Evolutionary conservation across 2,797 vertebrate genomes (phyloP), one percentile per base, ranked within the genome.

Genomic region (Gastrophryne carolinensis): DNA sequence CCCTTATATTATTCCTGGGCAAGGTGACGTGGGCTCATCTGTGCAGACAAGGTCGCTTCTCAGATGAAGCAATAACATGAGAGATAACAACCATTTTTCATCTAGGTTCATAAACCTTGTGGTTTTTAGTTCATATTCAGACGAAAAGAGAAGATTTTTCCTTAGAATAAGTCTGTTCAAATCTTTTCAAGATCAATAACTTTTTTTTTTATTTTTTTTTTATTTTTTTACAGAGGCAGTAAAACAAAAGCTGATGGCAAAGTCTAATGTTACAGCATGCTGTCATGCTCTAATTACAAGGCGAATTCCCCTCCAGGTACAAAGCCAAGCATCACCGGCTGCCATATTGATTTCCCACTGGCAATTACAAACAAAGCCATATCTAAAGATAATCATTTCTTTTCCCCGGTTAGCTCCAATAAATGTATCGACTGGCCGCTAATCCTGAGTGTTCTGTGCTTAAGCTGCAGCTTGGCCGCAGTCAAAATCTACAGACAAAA

Each of bases 291-390:
- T 60, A 37, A 34, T 60, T 34, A 60, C 57, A 37, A 2, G n/a
- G 32, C 17, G 29, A 10, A 34, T 30, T 56, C 53, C 52, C 53
- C 27, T 56, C 13, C 26, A 15, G 29, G 7, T 56, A 15, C 10
- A 7, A 30, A 34, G 57, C 29, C 32, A 24, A 12, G 57, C 29
- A 35, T 21, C 57, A 60, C 8, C 21, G 57, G 32, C n/a, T 32
- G 29, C 57, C 17, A 60, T 60, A 60, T 60, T 30, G 53, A 56
- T 56, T 56, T 56, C 53, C 53, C 53, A 56, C 7, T 56, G 53
- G 53, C 53, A 56, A 56, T 56, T 56, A 56, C 27, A 56, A 30
- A 56, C 11, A 54, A 56, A 56, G 53, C 26, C n/a, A n/a, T 7
- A 27, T 56, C 53, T 32, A 29, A 56, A 17, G 26, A 26, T 56